These are phyloP conservation scores for Hippocampus kuda DNA, from an alignment of 2,797 vertebrate species.

Conservation along the genomic window DNA sequence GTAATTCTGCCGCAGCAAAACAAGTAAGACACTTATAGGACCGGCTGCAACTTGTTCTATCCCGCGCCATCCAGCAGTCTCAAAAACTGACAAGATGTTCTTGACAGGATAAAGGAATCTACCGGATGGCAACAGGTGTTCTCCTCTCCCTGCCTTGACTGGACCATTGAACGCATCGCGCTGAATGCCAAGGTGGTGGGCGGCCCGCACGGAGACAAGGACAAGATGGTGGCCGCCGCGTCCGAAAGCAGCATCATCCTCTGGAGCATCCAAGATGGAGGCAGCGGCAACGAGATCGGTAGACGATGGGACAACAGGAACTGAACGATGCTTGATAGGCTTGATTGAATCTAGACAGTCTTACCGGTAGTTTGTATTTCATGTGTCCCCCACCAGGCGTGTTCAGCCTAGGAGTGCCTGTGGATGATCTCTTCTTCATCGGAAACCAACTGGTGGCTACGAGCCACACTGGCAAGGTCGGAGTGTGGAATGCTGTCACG, in stretches of 20 bases:
- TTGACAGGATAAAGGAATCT: conserved; percentile 78
- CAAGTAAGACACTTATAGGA: not conserved
- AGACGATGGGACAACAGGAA: not conserved
- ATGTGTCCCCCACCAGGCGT: conserved; percentile 63
- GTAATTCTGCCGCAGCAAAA: conserved; percentile 53
- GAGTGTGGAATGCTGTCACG: conserved; percentile 90
- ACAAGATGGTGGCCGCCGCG: conserved; percentile 88
- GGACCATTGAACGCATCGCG: conserved; percentile 80
- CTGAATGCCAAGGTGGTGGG: conserved; percentile 83
- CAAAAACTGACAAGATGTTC: not conserved
- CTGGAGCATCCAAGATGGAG: conserved; percentile 79
- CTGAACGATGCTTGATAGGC: not conserved
- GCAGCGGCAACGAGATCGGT: conserved; percentile 84
- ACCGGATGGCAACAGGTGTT: conserved; percentile 89
- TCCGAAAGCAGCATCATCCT: conserved; percentile 80
- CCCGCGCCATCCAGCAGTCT: not conserved
- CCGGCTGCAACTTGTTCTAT: not conserved
- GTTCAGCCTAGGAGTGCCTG: conserved; percentile 80
- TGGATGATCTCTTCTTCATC: conserved; percentile 86
- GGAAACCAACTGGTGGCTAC: conserved; percentile 90
- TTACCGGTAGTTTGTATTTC: too few species aligned
- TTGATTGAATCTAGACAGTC: not conserved
- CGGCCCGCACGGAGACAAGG: conserved; percentile 78
- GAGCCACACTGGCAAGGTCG: conserved; percentile 85
- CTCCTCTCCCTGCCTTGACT: conserved; percentile 81